These are phyloP conservation scores for Hemaris fuciformis DNA, from an alignment of 2,888 invertebrate species.

Conservation along the genomic window DNA sequence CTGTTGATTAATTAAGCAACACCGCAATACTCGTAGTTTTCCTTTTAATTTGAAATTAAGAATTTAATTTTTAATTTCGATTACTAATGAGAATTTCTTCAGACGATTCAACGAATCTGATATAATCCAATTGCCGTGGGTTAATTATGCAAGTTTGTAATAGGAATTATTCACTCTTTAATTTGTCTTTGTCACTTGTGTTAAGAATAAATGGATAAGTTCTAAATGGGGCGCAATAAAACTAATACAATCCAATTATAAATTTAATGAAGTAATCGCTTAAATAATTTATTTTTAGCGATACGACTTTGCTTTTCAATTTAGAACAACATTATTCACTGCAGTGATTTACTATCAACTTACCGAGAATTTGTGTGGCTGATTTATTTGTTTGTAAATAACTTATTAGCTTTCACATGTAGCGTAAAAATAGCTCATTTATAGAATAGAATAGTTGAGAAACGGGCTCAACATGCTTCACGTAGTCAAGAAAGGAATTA, in stretches of 20 bases:
- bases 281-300: neutral
- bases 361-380: too few species aligned
- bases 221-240: neutral
- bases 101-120: neutral
- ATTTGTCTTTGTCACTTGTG: neutral
- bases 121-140: neutral
- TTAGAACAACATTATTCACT: neutral
- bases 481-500: too few species aligned
- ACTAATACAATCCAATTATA: neutral
- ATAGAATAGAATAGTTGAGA: too few species aligned
- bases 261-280: neutral
- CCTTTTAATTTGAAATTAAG: neutral
- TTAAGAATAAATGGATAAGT: neutral
- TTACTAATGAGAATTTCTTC: neutral
- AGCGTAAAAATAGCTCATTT: neutral
- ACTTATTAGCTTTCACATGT: neutral
- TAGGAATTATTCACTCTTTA: neutral
- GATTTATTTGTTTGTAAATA: too few species aligned
- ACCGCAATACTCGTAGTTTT: neutral
- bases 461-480: too few species aligned
- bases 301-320: neutral
- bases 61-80: neutral
- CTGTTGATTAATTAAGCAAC: neutral
- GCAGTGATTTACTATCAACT: too few species aligned
- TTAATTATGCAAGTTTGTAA: neutral